These are phyloP conservation scores for Molanna angustata DNA, from an alignment of 2,888 invertebrate genomes.

Conservation along the genomic window DNA sequence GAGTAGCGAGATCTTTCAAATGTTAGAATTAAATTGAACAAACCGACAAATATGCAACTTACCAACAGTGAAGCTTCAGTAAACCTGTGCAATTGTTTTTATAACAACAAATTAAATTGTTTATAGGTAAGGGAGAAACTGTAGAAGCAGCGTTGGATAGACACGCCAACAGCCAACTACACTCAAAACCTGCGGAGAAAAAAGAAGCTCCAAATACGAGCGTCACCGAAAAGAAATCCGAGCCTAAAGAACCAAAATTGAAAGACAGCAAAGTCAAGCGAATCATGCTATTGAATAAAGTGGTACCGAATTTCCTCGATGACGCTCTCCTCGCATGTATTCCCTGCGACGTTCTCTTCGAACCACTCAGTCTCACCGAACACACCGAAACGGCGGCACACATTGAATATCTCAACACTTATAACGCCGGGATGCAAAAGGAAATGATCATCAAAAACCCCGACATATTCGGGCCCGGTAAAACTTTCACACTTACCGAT, in stretches of 20 bases:
- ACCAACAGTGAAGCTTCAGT: no score
- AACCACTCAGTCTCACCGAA: constrained; percentile 7
- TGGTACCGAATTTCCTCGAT: constrained; percentile 18
- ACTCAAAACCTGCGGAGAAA: constrained; percentile 2
- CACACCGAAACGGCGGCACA: constrained; percentile 20
- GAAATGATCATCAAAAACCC: constrained; percentile 22
- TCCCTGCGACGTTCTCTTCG: constrained; percentile 19
- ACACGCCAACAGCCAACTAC: constrained; percentile 15
- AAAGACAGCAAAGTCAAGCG: constrained; percentile 7
- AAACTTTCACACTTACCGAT: constrained; percentile 19
- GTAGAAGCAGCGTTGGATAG: constrained; percentile 16
- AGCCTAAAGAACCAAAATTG: constrained; percentile 4
- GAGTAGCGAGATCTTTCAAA: no score
- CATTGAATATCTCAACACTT: constrained; percentile 19
- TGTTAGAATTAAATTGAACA: no score
- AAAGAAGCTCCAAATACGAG: background rate
- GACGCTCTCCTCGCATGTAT: constrained; percentile 22
- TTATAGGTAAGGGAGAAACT: constrained; percentile 1
- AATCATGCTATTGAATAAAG: constrained; percentile 13
- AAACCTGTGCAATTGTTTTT: no score
- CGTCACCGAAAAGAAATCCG: background rate
- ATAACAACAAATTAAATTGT: no score
- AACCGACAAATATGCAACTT: no score
- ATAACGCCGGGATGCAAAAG: constrained; percentile 20
- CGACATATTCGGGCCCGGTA: constrained; percentile 23